phyloP scores from a whole-genome alignment of 2,888 invertebrate genomes.

The Leucophenga montana region DNA sequence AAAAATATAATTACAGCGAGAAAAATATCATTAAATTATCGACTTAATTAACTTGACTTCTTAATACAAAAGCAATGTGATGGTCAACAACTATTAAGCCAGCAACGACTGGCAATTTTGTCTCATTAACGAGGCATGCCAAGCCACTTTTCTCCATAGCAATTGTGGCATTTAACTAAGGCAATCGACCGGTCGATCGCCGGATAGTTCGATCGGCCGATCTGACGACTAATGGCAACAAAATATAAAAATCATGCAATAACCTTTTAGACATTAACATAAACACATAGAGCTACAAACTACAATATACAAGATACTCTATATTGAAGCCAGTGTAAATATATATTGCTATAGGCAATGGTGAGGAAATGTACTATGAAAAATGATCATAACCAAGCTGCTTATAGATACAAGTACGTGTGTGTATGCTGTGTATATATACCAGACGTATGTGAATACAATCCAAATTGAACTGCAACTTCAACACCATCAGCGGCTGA shows the following conservation, averaged over 20 bases:
- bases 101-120: conserved; percentile 42
- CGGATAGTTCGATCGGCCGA: not conserved
- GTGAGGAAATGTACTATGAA: conserved; percentile 8
- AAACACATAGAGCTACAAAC: not conserved
- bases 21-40: conserved; percentile 39
- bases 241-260: not conserved
- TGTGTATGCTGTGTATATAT: not conserved
- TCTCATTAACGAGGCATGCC: conserved; percentile 17
- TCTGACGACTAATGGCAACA: not conserved
- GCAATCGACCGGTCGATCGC: not conserved
- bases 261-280: conserved; percentile 12
- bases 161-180: conserved; percentile 23
- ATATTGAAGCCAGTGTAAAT: not conserved
- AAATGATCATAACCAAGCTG: conserved; percentile 2
- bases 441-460: not conserved
- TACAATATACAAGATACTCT: not conserved
- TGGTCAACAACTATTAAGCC: conserved; percentile 58
- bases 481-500: too few species aligned
- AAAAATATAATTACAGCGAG: too few species aligned
- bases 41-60: conserved; percentile 55
- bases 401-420: too few species aligned
- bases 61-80: conserved; percentile 57
- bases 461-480: conserved; percentile 29
- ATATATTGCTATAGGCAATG: not conserved
- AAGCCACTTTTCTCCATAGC: conserved; percentile 12